These are phyloP conservation scores for Cossypha niveicapilla DNA, from an alignment of 2,797 vertebrate species.

Conservation along the genomic window DNA sequence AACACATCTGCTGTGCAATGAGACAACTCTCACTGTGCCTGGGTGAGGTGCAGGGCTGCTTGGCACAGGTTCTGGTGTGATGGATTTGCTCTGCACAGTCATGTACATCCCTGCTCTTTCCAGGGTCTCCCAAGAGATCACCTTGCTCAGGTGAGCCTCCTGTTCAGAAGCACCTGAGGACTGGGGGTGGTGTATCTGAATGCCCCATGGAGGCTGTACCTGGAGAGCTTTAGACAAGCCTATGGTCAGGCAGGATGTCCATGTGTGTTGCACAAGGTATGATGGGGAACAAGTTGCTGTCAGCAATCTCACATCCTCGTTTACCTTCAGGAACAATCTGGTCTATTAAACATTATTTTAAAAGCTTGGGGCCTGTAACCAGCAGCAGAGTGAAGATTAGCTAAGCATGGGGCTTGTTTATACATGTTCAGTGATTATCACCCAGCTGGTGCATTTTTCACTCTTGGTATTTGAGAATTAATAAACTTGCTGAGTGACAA, in stretches of 20 bases:
- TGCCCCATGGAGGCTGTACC: fast-evolving
- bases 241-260: background rate
- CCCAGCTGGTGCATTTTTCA: conserved; percentile 23
- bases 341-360: background rate
- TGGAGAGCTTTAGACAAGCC: background rate
- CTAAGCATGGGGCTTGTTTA: background rate
- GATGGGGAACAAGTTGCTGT: background rate
- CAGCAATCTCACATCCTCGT: background rate
- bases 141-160: background rate
- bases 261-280: background rate
- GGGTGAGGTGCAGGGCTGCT: background rate
- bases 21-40: background rate
- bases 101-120: background rate
- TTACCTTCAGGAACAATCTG: background rate
- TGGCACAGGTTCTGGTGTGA: background rate
- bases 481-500: conserved; percentile 55
- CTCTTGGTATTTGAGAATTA: conserved; percentile 48
- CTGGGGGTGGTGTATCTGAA: background rate
- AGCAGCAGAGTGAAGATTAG: background rate
- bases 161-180: background rate
- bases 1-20: background rate
- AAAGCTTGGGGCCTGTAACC: background rate
- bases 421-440: background rate
- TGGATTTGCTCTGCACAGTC: too few species aligned
- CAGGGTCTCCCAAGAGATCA: background rate